Base-by-base conservation (phyloP, 2,797 vertebrate species). In the Betta splendens region DNA sequence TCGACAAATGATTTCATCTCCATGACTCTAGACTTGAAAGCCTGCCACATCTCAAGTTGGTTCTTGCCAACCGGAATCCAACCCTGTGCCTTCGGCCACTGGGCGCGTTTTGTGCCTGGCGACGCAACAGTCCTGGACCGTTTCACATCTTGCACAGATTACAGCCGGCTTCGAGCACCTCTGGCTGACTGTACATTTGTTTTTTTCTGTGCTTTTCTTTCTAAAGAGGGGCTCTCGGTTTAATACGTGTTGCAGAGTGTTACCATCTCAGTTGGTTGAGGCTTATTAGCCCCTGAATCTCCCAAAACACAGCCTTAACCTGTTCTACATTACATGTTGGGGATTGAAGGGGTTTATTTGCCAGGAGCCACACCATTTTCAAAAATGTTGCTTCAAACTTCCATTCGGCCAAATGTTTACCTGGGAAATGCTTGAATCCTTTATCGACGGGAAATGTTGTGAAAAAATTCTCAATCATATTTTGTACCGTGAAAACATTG, bases 401-500 rank as follows among this genome's bases (percentile, higher is more conserved):
- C 63, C 12, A 60, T 69, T 71, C 45, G 22, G 65, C 75, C 79
- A 75, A 80, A 80, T 68, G 77, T 82, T 81, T 84, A 88, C 89
- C 90, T 92, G 91, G 90, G 72, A 88, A 90, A 92, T 91, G 87
- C 91, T 92, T 93, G 91, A 93, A 92, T 85, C 66, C 60, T 83
- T 75, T 69, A 71, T 70, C 4, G 39, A 70, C 58, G 49, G 63
- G 56, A 82, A 87, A 79, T 65, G 26, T 71, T 77, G 45, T 52
- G 51, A 60, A 39, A 36, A 64, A 60, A 71, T 71, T 79, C 64
- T 64, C 1, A 63, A 50, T 69, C 2, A 15, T 64, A n/a, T 63
- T 62, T 59, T 60, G 32, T 57, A 37, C 53, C 74, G 66, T 61
- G 42, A 45, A 2, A 31, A 68, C 20, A 56, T 59, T 72, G 43